Evolutionary conservation across 2,888 invertebrate genomes (phyloP).

Genomic region (Diplolepis rosae): DNA sequence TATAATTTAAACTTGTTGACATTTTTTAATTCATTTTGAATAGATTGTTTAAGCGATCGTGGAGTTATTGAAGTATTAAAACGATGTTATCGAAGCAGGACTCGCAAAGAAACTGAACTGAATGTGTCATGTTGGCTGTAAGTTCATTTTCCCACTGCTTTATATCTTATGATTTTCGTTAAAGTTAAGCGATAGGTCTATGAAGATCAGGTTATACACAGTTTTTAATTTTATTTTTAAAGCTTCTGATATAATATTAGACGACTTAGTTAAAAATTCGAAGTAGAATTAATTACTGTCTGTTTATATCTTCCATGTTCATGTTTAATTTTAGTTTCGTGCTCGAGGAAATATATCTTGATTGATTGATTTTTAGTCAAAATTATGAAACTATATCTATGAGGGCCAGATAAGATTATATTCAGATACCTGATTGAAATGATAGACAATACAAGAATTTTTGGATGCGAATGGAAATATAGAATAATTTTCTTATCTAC

Average conservation of each 20-base stretch:
- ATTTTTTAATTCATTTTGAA: not conserved
- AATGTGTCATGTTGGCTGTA: not conserved
- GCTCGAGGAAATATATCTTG: not conserved
- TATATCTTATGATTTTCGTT: not conserved
- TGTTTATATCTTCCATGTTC: not conserved
- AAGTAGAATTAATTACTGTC: not conserved
- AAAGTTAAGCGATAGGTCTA: constrained; percentile 6
- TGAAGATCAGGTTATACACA: not conserved
- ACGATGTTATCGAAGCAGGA: constrained; percentile 6
- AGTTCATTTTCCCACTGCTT: constrained; percentile 10
- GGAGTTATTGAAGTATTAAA: not conserved
- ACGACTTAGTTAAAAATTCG: not conserved
- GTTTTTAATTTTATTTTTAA: not conserved
- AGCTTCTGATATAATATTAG: no score
- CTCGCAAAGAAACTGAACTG: constrained; percentile 13
- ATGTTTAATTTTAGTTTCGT: not conserved
- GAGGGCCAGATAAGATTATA: not conserved
- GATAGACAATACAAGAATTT: not conserved
- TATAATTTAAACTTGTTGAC: not conserved
- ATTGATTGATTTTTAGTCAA: not conserved
- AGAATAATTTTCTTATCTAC: no score
- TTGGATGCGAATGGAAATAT: no score
- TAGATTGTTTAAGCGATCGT: not conserved
- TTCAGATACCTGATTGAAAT: no score
- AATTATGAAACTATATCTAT: not conserved